Evolutionary conservation across 2,797 vertebrate species (phyloP), one percentile per base, ranked within the genome.

Genomic region (Takifugu rubripes): DNA sequence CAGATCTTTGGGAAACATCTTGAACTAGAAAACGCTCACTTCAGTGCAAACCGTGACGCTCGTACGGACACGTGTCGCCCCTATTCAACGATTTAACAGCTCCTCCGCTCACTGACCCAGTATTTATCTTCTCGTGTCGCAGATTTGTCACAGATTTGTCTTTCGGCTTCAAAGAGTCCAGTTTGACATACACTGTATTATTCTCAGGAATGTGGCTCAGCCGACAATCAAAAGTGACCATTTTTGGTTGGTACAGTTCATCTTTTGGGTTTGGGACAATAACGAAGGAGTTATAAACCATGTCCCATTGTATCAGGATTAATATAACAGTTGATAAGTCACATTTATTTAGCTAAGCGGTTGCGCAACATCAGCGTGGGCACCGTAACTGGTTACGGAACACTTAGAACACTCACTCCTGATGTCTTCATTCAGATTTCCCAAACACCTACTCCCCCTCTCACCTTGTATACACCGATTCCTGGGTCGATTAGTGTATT

Each of bases 391-490:
- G 36, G 12, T 2, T 14, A 14, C 36, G 5, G 36, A 40, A 40
- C 12, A 10, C 14, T 40, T 12, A 40, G 36, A 10, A 40, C 12
- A 36, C 3, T 40, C 36, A 11, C 36, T 40, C 11, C 36, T 40
- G 36, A 46, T 17, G 44, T 46, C 16, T 17, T n/a, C 44, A 46
- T n/a, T 46, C 17, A 46, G 0, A n/a, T 17, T 40, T 17, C 24
- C 15, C 12, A 62, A 44, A 44, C n/a, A 52, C 52, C 50, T 24
- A 33, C 14, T 50, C 0, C 21, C 21, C 36, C 84, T 9, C 74
- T 75, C 89, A 97, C 97, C 94, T 96, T 98, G 86, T 95, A 98
- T n/a, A 90, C 70, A 58, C 97, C 97, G 57, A 99, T 91, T 54
- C 94, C 95, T 46, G 95, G 93, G 84, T 98, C 91, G 62, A 91